Evolutionary conservation across 2,888 invertebrate species (phyloP).

Genomic region (Macrophya annulata): DNA sequence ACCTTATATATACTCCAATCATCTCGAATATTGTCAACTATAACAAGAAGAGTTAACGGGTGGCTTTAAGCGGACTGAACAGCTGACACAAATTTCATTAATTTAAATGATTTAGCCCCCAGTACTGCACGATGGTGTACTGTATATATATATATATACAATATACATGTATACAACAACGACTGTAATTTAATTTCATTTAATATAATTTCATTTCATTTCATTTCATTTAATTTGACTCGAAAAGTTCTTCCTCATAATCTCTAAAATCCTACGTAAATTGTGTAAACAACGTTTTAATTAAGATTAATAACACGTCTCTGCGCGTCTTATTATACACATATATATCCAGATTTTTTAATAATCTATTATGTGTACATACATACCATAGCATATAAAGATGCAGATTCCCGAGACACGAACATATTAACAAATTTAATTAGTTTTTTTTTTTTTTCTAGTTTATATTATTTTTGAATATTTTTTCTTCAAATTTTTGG

Average conservation of each 20-base stretch:
- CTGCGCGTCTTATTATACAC: not conserved
- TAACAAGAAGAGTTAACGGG: not conserved
- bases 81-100: conserved; percentile 41
- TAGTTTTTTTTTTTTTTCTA: not conserved
- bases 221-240: not conserved
- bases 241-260: not conserved
- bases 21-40: not conserved
- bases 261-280: not conserved
- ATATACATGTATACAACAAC: not conserved
- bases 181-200: conserved; percentile 24
- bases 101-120: conserved; percentile 38
- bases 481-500: not conserved
- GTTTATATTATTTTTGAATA: no score
- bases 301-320: not conserved
- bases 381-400: no score
- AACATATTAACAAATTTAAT: not conserved
- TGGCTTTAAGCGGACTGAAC: not conserved
- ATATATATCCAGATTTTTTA: not conserved
- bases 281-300: not conserved
- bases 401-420: not conserved
- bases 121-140: no score
- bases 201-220: not conserved
- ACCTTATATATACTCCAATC: not conserved
- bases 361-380: not conserved
- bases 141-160: no score